These are phyloP conservation scores for Gymnodraco acuticeps DNA, from an alignment of 2,797 vertebrate genomes.

Conservation along the genomic window DNA sequence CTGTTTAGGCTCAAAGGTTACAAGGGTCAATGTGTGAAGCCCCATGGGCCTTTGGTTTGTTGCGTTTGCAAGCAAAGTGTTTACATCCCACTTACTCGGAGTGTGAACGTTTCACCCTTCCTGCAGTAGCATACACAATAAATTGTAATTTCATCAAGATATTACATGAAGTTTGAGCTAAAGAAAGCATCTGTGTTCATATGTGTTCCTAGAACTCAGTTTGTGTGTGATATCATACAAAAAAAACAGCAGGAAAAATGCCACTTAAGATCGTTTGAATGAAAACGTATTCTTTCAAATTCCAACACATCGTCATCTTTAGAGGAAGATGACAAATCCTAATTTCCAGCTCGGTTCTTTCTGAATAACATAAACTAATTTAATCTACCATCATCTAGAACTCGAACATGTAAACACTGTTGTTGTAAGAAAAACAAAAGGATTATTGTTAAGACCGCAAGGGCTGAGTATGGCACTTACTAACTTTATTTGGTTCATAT, in stretches of 20 bases:
- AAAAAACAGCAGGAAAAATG: background rate
- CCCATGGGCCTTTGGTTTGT: background rate
- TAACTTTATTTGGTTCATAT: too few species aligned
- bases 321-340: background rate
- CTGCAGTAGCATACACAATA: background rate
- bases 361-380: too few species aligned
- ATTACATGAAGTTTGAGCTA: too few species aligned
- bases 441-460: too few species aligned
- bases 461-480: too few species aligned
- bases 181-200: background rate
- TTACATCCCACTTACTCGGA: background rate
- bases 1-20: constrained; percentile 1
- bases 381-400: too few species aligned
- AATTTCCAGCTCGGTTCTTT: too few species aligned
- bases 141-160: too few species aligned
- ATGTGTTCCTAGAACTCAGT: background rate
- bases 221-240: background rate
- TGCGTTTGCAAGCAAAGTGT: constrained; percentile 1
- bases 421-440: too few species aligned
- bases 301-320: background rate
- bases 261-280: background rate
- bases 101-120: constrained; percentile 1
- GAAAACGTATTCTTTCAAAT: background rate
- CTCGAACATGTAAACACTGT: too few species aligned
- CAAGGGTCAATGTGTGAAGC: background rate